Evolutionary conservation across 92 coral and sea anemone species (phyloP), one percentile per base, ranked within the genome.

Genomic region (Palythoa grandis): DNA sequence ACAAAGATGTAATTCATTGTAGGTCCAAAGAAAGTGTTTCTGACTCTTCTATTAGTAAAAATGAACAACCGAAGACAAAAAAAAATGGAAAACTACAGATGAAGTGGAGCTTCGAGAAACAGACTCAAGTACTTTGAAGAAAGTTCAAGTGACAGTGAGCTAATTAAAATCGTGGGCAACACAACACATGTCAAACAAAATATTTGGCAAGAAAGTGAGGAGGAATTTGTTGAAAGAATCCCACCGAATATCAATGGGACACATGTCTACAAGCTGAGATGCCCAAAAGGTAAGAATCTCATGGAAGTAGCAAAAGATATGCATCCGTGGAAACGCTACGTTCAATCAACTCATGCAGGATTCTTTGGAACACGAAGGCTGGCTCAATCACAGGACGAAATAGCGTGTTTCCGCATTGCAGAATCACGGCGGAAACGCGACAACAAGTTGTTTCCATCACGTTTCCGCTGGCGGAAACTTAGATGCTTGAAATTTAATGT

Each of bases 191-290:
- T 61, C 24, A 61, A 61, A 25, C 68, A 61, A 61, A 61, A 61
- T 61, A 24, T 61, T 61, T 61, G 68, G 68, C 12, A 61, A 61
- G 16, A 61, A 61, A 61, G 68, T 61, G 24, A 61, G 68, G 68
- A 61, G 68, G 68, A 61, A 61, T 61, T 61, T 61, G 68, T 61
- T 61, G 68, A 61, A 61, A 61, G 68, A 61, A 61, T 61, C 68
- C 68, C 24, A 61, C 68, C 68, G 25, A 61, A 61, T 24, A 61
- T 61, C 68, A 61, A 61, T 61, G 68, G 68, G 25, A 61, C 68
- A 61, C 68, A 61, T 61, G 68, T 17, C 68, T 61, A 61, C 68
- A 61, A 61, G 68, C 68, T 61, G 12, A 61, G 68, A 61, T 61
- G 68, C 68, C 68, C 68, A 61, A 61, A 61, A 61, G 68, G 24